These are phyloP conservation scores for Solenopsis invicta DNA, from an alignment of 1,140 invertebrate genomes.

Conservation along the genomic window DNA sequence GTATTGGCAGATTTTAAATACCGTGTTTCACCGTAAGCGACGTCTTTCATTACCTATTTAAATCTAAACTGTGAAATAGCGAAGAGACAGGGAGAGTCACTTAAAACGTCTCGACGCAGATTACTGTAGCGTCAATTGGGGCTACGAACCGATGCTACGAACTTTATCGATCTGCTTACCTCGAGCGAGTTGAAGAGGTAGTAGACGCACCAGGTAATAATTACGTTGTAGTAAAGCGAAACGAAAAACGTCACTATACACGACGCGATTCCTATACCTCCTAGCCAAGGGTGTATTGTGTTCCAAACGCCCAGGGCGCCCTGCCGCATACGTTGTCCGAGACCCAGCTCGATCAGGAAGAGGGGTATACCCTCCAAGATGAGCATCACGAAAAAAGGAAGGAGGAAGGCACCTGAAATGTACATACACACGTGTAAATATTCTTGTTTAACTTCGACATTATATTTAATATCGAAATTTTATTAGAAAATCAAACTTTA, in stretches of 20 bases:
- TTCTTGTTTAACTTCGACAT: neutral
- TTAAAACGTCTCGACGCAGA: slow-evolving; percentile 40
- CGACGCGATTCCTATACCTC: slow-evolving; percentile 95
- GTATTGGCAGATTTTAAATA: neutral
- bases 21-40: neutral
- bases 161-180: slow-evolving; percentile 87
- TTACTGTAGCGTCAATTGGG: slow-evolving; percentile 37
- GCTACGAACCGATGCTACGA: neutral
- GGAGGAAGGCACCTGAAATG: slow-evolving; percentile 96
- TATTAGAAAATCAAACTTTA: neutral
- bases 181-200: slow-evolving; percentile 97
- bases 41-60: neutral
- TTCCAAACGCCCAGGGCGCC: slow-evolving; percentile 98
- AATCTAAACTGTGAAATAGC: neutral
- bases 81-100: neutral
- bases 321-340: slow-evolving; percentile 95
- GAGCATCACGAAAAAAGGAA: slow-evolving; percentile 98
- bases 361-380: slow-evolving; percentile 97
- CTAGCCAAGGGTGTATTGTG: slow-evolving; percentile 96
- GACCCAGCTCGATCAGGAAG: slow-evolving; percentile 97
- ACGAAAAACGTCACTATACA: slow-evolving; percentile 97
- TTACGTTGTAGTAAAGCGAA: slow-evolving; percentile 98
- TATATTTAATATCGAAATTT: neutral
- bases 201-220: slow-evolving; percentile 99
- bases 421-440: neutral